phyloP scores from a whole-genome alignment of 2,888 invertebrate genomes.

The Epinotia ramella region DNA sequence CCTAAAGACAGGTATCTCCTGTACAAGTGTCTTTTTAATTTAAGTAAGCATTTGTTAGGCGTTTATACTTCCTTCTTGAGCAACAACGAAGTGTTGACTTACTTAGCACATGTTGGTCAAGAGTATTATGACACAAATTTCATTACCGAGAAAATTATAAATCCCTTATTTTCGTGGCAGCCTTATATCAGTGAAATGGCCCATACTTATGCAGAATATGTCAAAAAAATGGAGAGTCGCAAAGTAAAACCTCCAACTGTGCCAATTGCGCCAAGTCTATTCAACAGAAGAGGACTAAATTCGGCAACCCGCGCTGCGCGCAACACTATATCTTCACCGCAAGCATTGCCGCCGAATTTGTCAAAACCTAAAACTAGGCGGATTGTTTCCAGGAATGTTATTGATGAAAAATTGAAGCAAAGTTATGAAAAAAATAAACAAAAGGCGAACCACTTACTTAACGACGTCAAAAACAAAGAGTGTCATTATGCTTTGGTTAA shows the following conservation, averaged over 20 bases:
- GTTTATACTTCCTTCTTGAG: slow-evolving; percentile 74
- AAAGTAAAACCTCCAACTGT: slow-evolving; percentile 68
- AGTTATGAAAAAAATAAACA: slow-evolving; percentile 70
- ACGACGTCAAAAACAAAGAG: slow-evolving; percentile 65
- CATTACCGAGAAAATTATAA: slow-evolving; percentile 78
- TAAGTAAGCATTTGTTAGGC: slow-evolving; percentile 69
- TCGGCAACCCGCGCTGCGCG: slow-evolving; percentile 7
- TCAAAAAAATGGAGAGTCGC: slow-evolving; percentile 65
- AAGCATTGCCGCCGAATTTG: slow-evolving; percentile 67
- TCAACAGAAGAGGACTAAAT: slow-evolving; percentile 62
- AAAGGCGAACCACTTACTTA: slow-evolving; percentile 65
- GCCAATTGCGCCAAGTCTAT: slow-evolving; percentile 69
- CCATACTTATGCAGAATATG: slow-evolving; percentile 67
- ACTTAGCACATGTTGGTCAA: slow-evolving; percentile 77
- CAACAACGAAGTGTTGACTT: slow-evolving; percentile 74
- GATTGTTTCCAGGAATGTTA: slow-evolving; percentile 71
- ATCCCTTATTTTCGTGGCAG: slow-evolving; percentile 79
- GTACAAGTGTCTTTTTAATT: slow-evolving; percentile 76
- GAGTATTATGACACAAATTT: slow-evolving; percentile 79
- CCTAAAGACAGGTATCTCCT: slow-evolving; percentile 64
- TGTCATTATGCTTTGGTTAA: slow-evolving; percentile 66
- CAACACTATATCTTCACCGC: slow-evolving; percentile 47
- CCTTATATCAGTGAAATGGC: slow-evolving; percentile 77
- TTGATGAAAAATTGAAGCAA: slow-evolving; percentile 70
- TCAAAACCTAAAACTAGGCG: slow-evolving; percentile 57